Percentiles rank a stretch among this genome's conserved stretches.
Evolutionary conservation across 2,113 vertebrate species (phyloP).

Genomic region (Tragelaphus imberbis): DNA sequence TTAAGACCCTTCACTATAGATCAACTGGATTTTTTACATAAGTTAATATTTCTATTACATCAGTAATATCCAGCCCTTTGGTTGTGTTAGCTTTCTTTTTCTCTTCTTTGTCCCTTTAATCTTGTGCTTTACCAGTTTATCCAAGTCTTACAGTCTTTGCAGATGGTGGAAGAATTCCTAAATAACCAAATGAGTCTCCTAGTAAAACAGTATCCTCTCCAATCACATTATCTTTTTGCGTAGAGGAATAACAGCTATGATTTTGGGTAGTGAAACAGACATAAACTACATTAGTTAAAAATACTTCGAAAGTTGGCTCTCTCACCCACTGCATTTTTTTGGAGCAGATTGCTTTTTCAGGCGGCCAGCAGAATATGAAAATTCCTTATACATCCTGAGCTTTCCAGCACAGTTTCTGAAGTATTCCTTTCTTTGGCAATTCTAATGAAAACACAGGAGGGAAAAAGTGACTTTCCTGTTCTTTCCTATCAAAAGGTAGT

Average conservation of each 20-base stretch:
- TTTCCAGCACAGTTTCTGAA: conserved; percentile 53
- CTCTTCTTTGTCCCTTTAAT: background rate
- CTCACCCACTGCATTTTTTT: conserved; percentile 56
- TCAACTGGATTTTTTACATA: background rate
- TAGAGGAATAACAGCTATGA: background rate
- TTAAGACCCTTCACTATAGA: background rate
- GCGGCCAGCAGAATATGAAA: conserved; percentile 60
- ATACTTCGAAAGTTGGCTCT: conserved; percentile 24
- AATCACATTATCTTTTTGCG: background rate
- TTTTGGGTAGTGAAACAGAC: conserved; percentile 26
- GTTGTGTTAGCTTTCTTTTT: background rate
- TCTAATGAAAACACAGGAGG: conserved; percentile 65
- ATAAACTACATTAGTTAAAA: conserved; percentile 40
- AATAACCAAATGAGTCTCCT: background rate
- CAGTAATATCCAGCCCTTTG: background rate
- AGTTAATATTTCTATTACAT: background rate
- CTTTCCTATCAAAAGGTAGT: conserved; percentile 41
- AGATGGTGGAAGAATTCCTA: background rate
- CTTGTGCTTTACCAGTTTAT: background rate
- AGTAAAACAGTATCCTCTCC: background rate
- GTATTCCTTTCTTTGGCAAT: conserved; percentile 54
- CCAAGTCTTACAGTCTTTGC: background rate
- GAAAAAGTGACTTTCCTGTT: conserved; percentile 62
- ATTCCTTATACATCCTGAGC: conserved; percentile 48
- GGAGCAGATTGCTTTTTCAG: conserved; percentile 67